Evolutionary conservation across 2,888 invertebrate genomes (phyloP).

Genomic region (Liopterus haemorrhoidalis): DNA sequence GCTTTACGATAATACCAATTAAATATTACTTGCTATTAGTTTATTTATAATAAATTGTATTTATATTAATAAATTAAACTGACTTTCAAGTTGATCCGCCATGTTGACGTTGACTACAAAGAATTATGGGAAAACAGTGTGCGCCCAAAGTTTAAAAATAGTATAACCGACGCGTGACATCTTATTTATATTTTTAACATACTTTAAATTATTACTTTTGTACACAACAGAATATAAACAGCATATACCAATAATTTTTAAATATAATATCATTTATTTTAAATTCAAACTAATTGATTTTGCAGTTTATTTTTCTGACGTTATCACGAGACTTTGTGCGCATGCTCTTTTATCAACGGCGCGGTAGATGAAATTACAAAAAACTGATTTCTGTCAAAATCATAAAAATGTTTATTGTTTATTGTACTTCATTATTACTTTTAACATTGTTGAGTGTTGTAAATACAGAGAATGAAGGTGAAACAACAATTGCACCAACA

Average conservation of each 20-base stretch:
- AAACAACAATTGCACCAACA: constrained; percentile 32
- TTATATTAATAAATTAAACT: constrained; percentile 52
- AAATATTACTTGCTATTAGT: constrained; percentile 24
- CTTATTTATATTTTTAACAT: constrained; percentile 13
- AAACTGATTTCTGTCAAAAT: too few species aligned
- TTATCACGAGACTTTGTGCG: too few species aligned
- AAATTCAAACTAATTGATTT: too few species aligned
- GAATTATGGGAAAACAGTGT: constrained; percentile 38
- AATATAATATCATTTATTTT: too few species aligned
- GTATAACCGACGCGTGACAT: constrained; percentile 23
- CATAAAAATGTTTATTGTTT: too few species aligned
- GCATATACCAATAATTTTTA: not conserved
- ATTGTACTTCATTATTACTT: too few species aligned
- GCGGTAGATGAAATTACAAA: too few species aligned
- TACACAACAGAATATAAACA: constrained; percentile 3
- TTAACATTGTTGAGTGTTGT: too few species aligned
- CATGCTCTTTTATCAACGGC: too few species aligned
- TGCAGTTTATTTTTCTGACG: too few species aligned
- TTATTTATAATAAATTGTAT: constrained; percentile 30
- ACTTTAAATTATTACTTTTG: not conserved
- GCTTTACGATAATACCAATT: constrained; percentile 26
- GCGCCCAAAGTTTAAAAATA: constrained; percentile 28
- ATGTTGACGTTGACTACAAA: constrained; percentile 59
- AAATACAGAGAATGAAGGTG: constrained; percentile 19
- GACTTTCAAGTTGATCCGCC: constrained; percentile 76